Evolutionary conservation across 2,888 invertebrate genomes (phyloP).

Genomic region (Drosophila mimica): DNA sequence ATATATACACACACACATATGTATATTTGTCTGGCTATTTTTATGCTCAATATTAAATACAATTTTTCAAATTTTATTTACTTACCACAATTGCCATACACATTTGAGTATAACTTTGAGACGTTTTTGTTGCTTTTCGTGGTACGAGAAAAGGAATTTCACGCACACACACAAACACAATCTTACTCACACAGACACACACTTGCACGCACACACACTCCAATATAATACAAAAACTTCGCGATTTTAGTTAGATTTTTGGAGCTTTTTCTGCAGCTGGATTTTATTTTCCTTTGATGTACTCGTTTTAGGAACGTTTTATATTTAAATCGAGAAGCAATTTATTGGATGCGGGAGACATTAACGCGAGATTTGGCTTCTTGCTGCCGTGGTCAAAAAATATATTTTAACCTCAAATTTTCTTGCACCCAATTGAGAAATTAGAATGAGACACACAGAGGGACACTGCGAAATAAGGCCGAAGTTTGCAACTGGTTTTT

Average conservation of each 20-base stretch:
- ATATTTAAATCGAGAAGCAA: constrained; percentile 27
- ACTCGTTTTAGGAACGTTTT: constrained; percentile 59
- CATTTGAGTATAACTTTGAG: constrained; percentile 86
- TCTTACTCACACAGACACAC: constrained; percentile 29
- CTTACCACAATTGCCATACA: constrained; percentile 95
- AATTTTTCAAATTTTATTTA: constrained; percentile 56
- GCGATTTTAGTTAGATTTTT: constrained; percentile 56
- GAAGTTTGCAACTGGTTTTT: background rate
- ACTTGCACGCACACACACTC: constrained; percentile 7
- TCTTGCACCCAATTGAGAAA: constrained; percentile 27
- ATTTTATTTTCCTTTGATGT: constrained; percentile 1
- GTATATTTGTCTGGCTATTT: background rate
- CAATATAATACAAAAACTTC: constrained; percentile 27
- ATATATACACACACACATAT: background rate
- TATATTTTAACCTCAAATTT: constrained; percentile 72
- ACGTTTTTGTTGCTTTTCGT: constrained; percentile 71
- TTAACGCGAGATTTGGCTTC: constrained; percentile 61
- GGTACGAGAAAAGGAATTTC: constrained; percentile 60
- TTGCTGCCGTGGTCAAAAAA: constrained; percentile 66
- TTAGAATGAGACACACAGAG: constrained; percentile 21
- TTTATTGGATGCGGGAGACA: constrained; percentile 49
- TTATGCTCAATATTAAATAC: background rate
- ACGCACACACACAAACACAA: constrained; percentile 53
- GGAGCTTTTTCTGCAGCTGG: constrained; percentile 1
- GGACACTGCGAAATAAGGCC: constrained; percentile 8